phyloP scores from a whole-genome alignment of 1,140 invertebrate genomes.

The Neotoxoptera formosana region DNA sequence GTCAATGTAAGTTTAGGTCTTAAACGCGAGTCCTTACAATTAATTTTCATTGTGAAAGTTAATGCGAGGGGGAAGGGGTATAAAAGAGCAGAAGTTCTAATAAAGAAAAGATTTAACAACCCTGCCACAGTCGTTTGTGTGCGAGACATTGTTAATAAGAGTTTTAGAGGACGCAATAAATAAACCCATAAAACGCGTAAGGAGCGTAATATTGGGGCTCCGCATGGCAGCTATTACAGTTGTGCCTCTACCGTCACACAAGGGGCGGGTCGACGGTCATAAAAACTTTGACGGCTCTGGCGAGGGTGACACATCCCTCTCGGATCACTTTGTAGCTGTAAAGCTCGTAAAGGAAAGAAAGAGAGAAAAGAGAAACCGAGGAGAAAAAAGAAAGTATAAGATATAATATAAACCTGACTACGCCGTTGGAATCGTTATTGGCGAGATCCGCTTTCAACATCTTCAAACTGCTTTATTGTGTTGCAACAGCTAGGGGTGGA shows the following conservation, averaged over 20 bases:
- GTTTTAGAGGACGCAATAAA: constrained; percentile 54
- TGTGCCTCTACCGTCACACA: not conserved
- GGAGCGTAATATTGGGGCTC: constrained; percentile 34
- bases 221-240: constrained; percentile 46
- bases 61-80: not conserved
- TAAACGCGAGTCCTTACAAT: not conserved
- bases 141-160: constrained; percentile 57
- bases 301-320: constrained; percentile 45
- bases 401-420: constrained; percentile 47
- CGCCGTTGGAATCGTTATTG: constrained; percentile 52
- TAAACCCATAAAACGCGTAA: constrained; percentile 49
- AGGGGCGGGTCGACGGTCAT: constrained; percentile 27
- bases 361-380: constrained; percentile 6
- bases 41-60: constrained; percentile 35
- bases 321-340: constrained; percentile 55
- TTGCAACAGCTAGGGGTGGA: constrained; percentile 42
- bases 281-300: constrained; percentile 51
- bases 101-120: constrained; percentile 55
- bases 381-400: constrained; percentile 32
- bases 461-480: constrained; percentile 57
- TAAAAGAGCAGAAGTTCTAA: constrained; percentile 37
- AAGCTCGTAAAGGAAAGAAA: constrained; percentile 44
- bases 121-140: not conserved
- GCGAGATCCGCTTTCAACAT: constrained; percentile 55
- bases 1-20: not conserved